These are phyloP conservation scores for Takifugu flavidus DNA, from an alignment of 2,113 vertebrate species.

Conservation along the genomic window DNA sequence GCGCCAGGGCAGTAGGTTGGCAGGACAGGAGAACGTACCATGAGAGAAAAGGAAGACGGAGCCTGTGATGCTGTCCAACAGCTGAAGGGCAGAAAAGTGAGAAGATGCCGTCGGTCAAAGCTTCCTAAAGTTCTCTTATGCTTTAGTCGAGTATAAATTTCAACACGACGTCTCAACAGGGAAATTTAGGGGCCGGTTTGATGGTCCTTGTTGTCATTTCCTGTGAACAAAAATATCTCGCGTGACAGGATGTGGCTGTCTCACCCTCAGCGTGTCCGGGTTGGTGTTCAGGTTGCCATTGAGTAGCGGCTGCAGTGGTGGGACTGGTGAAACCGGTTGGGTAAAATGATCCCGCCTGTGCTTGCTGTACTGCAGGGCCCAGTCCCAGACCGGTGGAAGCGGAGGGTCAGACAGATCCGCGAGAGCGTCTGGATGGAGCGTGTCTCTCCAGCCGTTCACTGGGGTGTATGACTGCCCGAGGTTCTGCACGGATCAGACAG, in stretches of 20 bases:
- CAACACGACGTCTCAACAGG: too few relatives aligned
- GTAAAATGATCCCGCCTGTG: constrained; percentile 75
- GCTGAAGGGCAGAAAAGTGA: constrained; percentile 12
- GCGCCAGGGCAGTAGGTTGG: constrained; percentile 85
- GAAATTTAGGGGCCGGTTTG: too few relatives aligned
- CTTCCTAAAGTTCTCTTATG: too few relatives aligned
- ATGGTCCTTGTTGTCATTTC: too few relatives aligned
- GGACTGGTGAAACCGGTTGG: constrained; percentile 68
- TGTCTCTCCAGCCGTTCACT: constrained; percentile 72
- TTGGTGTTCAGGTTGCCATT: constrained; percentile 71
- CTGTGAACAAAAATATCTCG: too few relatives aligned
- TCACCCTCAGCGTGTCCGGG: constrained; percentile 70
- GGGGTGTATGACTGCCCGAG: constrained; percentile 80
- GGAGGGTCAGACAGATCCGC: constrained; percentile 53
- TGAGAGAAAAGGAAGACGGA: constrained; percentile 79
- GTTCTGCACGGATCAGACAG: constrained; percentile 53
- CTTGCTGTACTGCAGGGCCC: constrained; percentile 81
- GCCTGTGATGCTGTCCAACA: constrained; percentile 54
- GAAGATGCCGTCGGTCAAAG: background rate
- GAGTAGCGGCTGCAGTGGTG: constrained; percentile 36
- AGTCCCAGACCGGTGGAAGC: constrained; percentile 82
- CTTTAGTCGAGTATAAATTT: too few relatives aligned
- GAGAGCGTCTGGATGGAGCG: constrained; percentile 46
- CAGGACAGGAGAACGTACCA: constrained; percentile 76
- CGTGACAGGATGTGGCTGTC: background rate